Evolutionary conservation across 1,140 invertebrate genomes (phyloP), one percentile per base, ranked within the genome.

Genomic region (Sminthurides bifidus): DNA sequence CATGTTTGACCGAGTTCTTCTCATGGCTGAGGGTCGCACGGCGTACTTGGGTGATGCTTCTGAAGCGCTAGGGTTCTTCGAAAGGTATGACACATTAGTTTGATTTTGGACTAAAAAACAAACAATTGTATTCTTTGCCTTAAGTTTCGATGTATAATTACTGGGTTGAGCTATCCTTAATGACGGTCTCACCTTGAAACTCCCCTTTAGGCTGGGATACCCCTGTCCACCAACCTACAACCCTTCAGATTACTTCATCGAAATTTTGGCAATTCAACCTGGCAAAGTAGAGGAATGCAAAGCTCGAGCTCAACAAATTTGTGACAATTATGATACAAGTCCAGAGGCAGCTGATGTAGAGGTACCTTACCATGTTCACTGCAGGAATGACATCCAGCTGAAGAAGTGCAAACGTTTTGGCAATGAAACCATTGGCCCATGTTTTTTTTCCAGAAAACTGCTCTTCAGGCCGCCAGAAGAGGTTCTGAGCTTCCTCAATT

Each of bases 1-100:
- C 14, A 78, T 96, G 72, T 97, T 98, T 70, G 87, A 95, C 68
- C 86, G 84, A 66, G 74, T 95, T 30, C 73, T 93, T 0, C 75
- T 95, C 17, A 83, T 97, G 81, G 85, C 92, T 0, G 90, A 96
- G 68, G 94, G 93, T 1, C 74, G 87, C 59, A 82, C 91, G 0
- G 92, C 89, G 0, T 97, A 88, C 70, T 76, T 93, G 52, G 93
- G 94, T 14, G 24, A 46, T 3, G 77, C 82, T 1, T 76, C 79
- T 37, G 80, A 87, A 65, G 87, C 88, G 0, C 78, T 81, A 2
- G 71, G 78, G 0, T 94, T 93, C 71, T 96, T 95, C 66, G 78
- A 76, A 66, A 76, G 79, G 88, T 67, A 81, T 49, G 75, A 91
- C n/a, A n/a, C n/a, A 73, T 78, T 78, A 70, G 1, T 12, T 40